Evolutionary conservation across 2,797 vertebrate genomes (phyloP), one percentile per base, ranked within the genome.

Genomic region (Labroides dimidiatus): DNA sequence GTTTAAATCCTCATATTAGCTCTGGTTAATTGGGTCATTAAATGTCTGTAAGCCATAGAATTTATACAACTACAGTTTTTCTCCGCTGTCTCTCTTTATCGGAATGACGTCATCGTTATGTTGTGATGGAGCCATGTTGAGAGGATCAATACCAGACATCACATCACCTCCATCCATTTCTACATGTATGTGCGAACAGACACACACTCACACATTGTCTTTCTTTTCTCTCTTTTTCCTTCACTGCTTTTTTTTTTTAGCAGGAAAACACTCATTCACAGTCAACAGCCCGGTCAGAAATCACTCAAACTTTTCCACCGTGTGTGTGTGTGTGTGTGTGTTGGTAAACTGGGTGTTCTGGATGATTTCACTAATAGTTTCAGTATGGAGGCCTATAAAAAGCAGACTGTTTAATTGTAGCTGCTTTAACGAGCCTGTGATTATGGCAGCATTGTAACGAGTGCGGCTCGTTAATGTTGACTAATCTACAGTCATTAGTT

Each of bases 321-420:
- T 27, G 58, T 58, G 23, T 59, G 56, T 55, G 16, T 44, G 30
- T 60, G 45, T 68, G 64, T 78, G 84, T 84, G 85, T 86, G 84
- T 91, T 78, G 64, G 88, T 91, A 87, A 91, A 89, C 82, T 84
- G 86, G 82, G 82, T 85, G 81, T 89, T 90, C 87, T 91, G 86
- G 89, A 87, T 87, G 89, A 89, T 87, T 93, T 86, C 80, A 90
- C 85, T 88, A 94, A 94, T 93, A 88, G 90, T 81, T 94, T 92
- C 93, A 94, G 89, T 83, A 93, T 93, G 91, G 85, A 80, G 77
- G 63, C 74, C 82, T 86, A 86, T 94, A 93, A 92, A 91, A 84
- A 80, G 61, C 87, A 89, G 89, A 90, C 89, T 92, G 91, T 91
- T 91, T 92, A 93, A 92, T 91, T 91, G 91, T 91, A 90, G 86